These are phyloP conservation scores for Rhinolophus sinicus DNA, from an alignment of 2,113 vertebrate genomes.

Conservation along the genomic window DNA sequence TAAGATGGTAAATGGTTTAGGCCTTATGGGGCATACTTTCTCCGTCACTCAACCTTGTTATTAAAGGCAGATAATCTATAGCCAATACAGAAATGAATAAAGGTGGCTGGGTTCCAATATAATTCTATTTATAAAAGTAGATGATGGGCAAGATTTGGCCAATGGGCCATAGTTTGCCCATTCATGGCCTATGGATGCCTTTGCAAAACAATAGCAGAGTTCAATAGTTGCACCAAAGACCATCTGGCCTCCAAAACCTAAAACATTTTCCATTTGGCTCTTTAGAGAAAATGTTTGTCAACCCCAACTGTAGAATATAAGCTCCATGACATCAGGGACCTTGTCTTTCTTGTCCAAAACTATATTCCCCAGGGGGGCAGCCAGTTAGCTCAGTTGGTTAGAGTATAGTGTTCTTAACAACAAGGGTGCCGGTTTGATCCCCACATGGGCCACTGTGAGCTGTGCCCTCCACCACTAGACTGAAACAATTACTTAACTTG, in stretches of 20 bases:
- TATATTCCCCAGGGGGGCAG: background rate
- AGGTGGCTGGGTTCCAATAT: background rate
- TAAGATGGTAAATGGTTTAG: background rate
- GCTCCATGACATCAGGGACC: background rate
- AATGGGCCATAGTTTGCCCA: background rate
- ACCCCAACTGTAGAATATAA: background rate
- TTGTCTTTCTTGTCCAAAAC: background rate
- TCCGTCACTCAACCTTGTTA: background rate
- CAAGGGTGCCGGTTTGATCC: too few relatives aligned
- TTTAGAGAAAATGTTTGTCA: background rate
- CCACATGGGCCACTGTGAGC: too few relatives aligned
- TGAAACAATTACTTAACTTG: too few relatives aligned
- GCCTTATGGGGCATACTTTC: background rate
- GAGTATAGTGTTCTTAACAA: too few relatives aligned
- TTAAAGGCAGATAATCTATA: background rate
- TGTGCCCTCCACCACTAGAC: too few relatives aligned
- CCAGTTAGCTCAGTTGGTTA: too few relatives aligned
- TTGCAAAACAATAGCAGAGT: background rate
- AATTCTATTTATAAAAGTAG: slow-evolving; percentile 30
- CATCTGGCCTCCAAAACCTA: background rate
- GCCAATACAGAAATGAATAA: background rate
- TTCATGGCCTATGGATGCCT: background rate
- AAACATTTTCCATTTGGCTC: background rate
- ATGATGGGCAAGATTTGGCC: background rate
- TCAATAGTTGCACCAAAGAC: background rate